Base-by-base conservation (phyloP, 37 sponge, comb jelly and placozoan species). In the Oscarella lobularis region DNA sequence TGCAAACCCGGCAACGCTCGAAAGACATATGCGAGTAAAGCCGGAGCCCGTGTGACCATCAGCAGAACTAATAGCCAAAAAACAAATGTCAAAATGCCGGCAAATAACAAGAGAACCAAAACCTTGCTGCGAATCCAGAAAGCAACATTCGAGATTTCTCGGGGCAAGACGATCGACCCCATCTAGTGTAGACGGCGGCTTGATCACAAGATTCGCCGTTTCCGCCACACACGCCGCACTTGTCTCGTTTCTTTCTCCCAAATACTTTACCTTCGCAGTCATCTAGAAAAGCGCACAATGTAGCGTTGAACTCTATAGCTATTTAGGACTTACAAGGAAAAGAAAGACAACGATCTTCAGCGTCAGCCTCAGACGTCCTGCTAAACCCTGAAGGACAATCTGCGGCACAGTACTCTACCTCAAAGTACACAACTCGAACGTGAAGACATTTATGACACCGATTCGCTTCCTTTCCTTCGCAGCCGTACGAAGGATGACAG, bases 91-190 rank as follows among this genome's bases (percentile, higher is more conserved):
- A n/a, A n/a, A n/a, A n/a, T n/a, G n/a, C n/a, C n/a, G n/a, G n/a
- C n/a, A n/a, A n/a, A n/a, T n/a, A n/a, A n/a, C n/a, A n/a, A n/a
- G n/a, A n/a, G n/a, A n/a, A n/a, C n/a, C n/a, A 20, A 27, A 27
- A 48, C 60, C 60, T 48, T 9, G 60, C 60, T 48, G 60, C 60
- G 20, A 48, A 48, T 48, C 60, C 60, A 27, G 60, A 48, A 48
- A 48, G 20, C 20, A 48, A 48, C 14, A 48, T 27, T 27, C 60
- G 60, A 20, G 14, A 27, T 48, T 48, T 9, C 9, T 9, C 9
- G 9, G 60, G 60, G 20, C 60, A 48, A 27, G 60, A 48, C 20
- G 60, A 48, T 9, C 60, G 60, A 20, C 60, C 60, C 60, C 60
- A 48, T 9, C 60, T 9, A 27, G 60, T 48, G 60, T 48, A 48